phyloP scores from a whole-genome alignment of 2,113 vertebrate species.

The Burhinus bistriatus region DNA sequence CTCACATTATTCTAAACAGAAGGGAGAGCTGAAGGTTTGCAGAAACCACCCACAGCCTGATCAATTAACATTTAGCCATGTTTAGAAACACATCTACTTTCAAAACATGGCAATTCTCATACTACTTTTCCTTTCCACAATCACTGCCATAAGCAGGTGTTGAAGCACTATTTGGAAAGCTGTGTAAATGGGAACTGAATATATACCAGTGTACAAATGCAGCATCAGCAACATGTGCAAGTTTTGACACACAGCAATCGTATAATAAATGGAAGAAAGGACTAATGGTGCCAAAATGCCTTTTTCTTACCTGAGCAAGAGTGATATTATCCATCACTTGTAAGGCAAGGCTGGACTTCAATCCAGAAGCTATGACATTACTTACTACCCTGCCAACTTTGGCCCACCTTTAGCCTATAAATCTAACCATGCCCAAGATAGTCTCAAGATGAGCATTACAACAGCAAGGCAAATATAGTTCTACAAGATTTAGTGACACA shows the following conservation, averaged over 20 bases:
- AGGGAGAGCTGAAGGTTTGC: background rate
- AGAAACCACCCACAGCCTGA: background rate
- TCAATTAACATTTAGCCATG: background rate
- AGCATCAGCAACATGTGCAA: accelerated
- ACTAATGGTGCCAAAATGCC: background rate
- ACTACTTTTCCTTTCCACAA: background rate
- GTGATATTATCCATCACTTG: background rate
- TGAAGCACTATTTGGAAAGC: background rate
- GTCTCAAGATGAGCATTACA: background rate
- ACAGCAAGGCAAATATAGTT: background rate
- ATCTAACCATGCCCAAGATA: background rate
- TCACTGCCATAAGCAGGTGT: accelerated
- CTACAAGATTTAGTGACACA: background rate
- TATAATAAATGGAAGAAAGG: background rate
- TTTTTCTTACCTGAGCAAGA: background rate
- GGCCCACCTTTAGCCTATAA: background rate
- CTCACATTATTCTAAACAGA: background rate
- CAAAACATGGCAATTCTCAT: background rate
- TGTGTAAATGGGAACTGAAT: background rate
- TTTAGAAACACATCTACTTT: background rate
- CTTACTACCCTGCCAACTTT: background rate
- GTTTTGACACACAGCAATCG: background rate
- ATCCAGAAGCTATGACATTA: background rate
- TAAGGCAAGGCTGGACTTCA: background rate
- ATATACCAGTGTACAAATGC: accelerated